Base-by-base conservation (phyloP, 2,797 vertebrate species). In the Anolis apletophallus region DNA sequence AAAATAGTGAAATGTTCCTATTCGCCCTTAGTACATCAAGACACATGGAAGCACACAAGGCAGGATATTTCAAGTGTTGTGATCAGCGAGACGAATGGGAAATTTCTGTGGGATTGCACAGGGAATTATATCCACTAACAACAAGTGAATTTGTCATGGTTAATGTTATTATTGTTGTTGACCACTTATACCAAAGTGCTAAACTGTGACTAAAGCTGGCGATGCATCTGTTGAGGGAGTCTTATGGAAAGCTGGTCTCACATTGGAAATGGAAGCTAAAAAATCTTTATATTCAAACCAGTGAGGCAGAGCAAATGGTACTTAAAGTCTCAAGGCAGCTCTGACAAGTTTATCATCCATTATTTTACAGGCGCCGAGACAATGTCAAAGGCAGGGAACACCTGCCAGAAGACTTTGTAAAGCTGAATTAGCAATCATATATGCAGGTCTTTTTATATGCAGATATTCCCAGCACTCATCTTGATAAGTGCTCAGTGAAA, bases 171-270 rank as follows among this genome's bases (percentile, higher is more conserved):
- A 87, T 2, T 64, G 46, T 88, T 75, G 85, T 32, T 88, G 73
- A 85, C 1, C 11, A 64, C 12, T 88, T 73, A 21, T 67, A 57
- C 13, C n/a, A 7, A 87, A 88, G 14, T 83, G 29, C 29, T 92
- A 83, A 89, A 67, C 9, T 79, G 76, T 29, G 0, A 36, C 6
- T 88, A 57, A 81, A 1, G 13, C 36, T 52, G 85, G 11, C 0
- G 61, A 40, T 55, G 74, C 19, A 91, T 79, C 40, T 85, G 26
- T 67, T 86, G 50, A 85, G 14, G 32, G 11, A 74, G 19, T 34
- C 87, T 93, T 82, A 82, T 12, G 84, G 79, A 88, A 71, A 88
- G 21, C 8, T 89, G 81, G 59, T 84, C 59, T 91, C 88, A 92
- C 91, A 74, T 81, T 90, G 32, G 29, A 89, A 78, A 90, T 85